These are phyloP conservation scores for Cottoperca gobio DNA, from an alignment of 2,797 vertebrate genomes.

Conservation along the genomic window DNA sequence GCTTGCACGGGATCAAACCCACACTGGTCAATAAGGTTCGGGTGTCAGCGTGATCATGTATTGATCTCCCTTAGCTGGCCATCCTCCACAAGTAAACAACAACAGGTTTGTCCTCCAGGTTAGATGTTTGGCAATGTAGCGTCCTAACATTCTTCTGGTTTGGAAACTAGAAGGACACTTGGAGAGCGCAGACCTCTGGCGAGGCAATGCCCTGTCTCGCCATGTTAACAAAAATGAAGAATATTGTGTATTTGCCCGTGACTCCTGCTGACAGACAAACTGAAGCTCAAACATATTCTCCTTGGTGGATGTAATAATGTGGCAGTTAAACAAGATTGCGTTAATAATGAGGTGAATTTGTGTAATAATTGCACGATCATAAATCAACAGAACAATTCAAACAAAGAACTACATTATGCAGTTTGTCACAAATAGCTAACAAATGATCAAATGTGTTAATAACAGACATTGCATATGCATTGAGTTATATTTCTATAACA, in stretches of 20 bases:
- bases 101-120: constrained; percentile 3
- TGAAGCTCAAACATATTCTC: too few relatives aligned
- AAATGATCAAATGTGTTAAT: neutral
- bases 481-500: neutral
- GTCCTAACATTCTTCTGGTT: neutral
- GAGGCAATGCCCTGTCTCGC: too few relatives aligned
- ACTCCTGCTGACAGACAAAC: too few relatives aligned
- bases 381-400: neutral
- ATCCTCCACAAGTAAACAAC: constrained; percentile 21
- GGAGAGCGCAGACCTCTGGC: too few relatives aligned
- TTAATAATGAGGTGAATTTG: neutral
- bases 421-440: neutral
- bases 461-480: neutral
- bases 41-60: constrained; percentile 39
- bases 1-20: constrained; percentile 18
- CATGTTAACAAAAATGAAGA: too few relatives aligned
- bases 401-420: neutral
- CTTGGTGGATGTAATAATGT: neutral
- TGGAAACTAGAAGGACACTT: neutral
- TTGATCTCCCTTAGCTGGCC: constrained; percentile 28
- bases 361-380: neutral
- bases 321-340: neutral
- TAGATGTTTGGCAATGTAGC: neutral
- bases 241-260: too few relatives aligned
- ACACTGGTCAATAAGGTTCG: constrained; percentile 21